Evolutionary conservation across 2,797 vertebrate species (phyloP).

Genomic region (Sorex maritimensis): DNA sequence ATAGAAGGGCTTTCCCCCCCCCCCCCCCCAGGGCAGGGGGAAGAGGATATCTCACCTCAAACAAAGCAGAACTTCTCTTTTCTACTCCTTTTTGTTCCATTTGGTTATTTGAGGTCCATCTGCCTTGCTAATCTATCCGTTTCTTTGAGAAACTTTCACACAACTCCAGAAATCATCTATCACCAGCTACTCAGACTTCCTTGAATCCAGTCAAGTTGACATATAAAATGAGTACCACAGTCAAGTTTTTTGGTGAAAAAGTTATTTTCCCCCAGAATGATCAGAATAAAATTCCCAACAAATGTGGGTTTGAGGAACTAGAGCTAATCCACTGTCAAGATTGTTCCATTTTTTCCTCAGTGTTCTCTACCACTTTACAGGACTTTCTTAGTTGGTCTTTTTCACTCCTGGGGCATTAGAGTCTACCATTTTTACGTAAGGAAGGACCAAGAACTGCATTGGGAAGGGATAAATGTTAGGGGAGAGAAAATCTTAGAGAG

Average conservation of each 20-base stretch:
- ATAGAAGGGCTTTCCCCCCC: not conserved
- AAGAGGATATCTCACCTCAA: not conserved
- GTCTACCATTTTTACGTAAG: not conserved
- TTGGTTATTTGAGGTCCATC: not conserved
- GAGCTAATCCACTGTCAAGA: not conserved
- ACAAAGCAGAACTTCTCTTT: not conserved
- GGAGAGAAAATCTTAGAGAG: not conserved
- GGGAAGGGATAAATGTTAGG: not conserved
- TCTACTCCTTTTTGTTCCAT: not conserved
- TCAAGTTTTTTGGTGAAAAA: not conserved
- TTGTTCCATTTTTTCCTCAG: not conserved
- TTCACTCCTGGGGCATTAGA: not conserved
- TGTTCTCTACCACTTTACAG: not conserved
- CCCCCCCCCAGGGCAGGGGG: not conserved
- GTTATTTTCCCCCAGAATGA: not conserved
- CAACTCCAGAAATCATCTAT: not conserved
- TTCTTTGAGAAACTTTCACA: not conserved
- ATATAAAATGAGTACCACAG: not conserved
- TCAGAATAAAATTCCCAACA: conserved; percentile 4
- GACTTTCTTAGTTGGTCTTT: not conserved
- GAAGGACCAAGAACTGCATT: not conserved
- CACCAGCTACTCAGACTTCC: not conserved
- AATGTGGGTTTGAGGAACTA: not conserved
- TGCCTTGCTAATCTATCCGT: not conserved
- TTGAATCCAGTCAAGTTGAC: not conserved